Percentiles rank a stretch among this genome's conserved stretches.
phyloP scores from a whole-genome alignment of 2,888 invertebrate species.

The Drosophila hawaiiensis region DNA sequence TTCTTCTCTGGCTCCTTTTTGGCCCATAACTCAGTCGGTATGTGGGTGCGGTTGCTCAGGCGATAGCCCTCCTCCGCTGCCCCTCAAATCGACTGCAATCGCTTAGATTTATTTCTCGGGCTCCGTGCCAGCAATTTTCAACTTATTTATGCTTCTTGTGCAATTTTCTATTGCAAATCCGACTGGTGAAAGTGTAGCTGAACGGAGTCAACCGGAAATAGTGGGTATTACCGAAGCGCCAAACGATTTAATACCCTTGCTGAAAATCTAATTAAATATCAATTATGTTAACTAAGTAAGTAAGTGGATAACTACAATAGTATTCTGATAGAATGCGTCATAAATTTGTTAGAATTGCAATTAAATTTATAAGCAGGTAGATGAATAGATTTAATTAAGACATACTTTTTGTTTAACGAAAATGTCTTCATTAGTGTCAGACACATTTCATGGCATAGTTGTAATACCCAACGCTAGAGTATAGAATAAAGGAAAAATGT shows the following conservation, averaged over 20 bases:
- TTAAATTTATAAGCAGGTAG: background rate
- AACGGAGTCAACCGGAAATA: conserved; percentile 7
- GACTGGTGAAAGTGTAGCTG: conserved; percentile 63
- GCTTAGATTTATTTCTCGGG: conserved; percentile 40
- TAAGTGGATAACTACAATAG: background rate
- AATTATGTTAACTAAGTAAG: background rate
- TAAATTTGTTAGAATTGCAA: accelerated
- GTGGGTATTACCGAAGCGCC: background rate
- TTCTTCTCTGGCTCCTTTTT: conserved; percentile 4
- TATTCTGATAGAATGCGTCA: background rate
- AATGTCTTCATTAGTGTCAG: background rate
- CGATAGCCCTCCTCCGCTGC: background rate
- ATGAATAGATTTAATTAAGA: background rate
- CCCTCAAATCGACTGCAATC: conserved; percentile 5
- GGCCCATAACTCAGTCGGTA: conserved; percentile 48
- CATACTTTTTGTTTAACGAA: background rate
- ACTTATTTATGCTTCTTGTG: conserved; percentile 47
- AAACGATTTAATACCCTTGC: conserved; percentile 7
- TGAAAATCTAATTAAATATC: background rate
- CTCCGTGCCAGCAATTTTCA: conserved; percentile 48
- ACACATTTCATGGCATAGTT: conserved; percentile 17
- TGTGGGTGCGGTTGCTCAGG: conserved; percentile 49
- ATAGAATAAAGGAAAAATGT: conserved; percentile 11
- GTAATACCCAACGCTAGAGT: conserved; percentile 5
- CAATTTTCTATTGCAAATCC: conserved; percentile 29